A percentile compares a stretch with the other conserved stretches of the same genome.
phyloP scores from a whole-genome alignment of 2,113 vertebrate genomes.

The Phalacrocorax pelagicus region DNA sequence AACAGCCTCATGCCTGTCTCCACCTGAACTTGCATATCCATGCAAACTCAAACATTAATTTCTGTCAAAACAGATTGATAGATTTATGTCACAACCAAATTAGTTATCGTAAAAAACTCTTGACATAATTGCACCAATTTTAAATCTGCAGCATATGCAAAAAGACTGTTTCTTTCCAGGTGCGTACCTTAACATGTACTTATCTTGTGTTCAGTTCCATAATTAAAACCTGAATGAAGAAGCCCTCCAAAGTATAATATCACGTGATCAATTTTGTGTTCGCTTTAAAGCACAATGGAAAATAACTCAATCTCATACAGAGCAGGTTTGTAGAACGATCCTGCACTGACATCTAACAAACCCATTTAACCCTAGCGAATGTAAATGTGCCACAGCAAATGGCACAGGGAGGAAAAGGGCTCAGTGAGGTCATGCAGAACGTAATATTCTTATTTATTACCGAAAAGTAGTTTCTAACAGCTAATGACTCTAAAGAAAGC shows the following conservation, averaged over 20 bases:
- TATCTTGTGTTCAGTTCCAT: constrained; percentile 39
- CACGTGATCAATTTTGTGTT: neutral
- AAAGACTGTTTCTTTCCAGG: neutral
- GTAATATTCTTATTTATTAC: neutral
- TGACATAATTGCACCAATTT: neutral
- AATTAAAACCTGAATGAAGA: constrained; percentile 54
- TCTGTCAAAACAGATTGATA: neutral
- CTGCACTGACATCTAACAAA: neutral
- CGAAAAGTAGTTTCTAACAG: neutral
- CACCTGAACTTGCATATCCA: neutral
- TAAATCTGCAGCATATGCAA: neutral
- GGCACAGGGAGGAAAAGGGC: neutral
- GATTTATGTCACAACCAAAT: constrained; percentile 1
- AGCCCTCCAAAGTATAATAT: constrained; percentile 20
- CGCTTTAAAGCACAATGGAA: neutral
- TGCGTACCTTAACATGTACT: neutral
- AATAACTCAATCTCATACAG: neutral
- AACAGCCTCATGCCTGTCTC: constrained; percentile 54
- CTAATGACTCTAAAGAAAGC: neutral
- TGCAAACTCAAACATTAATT: neutral
- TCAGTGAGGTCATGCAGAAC: neutral
- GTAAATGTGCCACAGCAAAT: neutral
- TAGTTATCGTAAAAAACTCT: neutral
- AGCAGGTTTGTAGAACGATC: neutral
- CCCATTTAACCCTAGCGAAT: neutral